Conservation (phyloP, 1,140 invertebrate species). For the Bombus sibiricus region DNA sequence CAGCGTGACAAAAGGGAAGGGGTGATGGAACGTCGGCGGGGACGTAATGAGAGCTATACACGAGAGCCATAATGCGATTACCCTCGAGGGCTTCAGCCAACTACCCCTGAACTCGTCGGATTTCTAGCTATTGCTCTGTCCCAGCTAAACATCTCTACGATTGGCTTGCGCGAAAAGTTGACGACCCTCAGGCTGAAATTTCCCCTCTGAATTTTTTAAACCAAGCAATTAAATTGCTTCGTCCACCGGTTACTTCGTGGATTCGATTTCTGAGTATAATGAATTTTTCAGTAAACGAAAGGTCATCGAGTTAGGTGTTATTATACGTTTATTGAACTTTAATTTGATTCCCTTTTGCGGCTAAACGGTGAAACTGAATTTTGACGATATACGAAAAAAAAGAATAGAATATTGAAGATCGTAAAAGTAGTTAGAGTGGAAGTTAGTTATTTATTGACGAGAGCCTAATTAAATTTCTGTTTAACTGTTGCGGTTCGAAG, state of each 20-base stretch:
- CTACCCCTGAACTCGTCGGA: constrained; percentile 78
- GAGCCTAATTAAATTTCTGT: constrained; percentile 43
- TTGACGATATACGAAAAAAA: not conserved
- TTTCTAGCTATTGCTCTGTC: constrained; percentile 74
- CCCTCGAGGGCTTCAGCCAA: constrained; percentile 79
- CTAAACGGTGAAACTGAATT: not conserved
- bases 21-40: constrained; percentile 61
- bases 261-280: not conserved
- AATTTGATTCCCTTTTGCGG: not conserved
- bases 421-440: constrained; percentile 27
- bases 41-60: constrained; percentile 78
- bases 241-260: not conserved
- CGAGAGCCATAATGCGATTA: constrained; percentile 81
- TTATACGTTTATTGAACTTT: not conserved
- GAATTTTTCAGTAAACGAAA: not conserved
- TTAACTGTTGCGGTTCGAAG: constrained; percentile 50
- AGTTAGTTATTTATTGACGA: constrained; percentile 42
- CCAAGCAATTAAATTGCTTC: not conserved
- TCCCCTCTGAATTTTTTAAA: not conserved
- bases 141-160: constrained; percentile 73
- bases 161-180: constrained; percentile 51
- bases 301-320: not conserved
- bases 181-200: not conserved
- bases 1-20: constrained; percentile 22
- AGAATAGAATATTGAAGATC: no score